A percentile compares a stretch with the other conserved stretches of the same genome.
phyloP scores from a whole-genome alignment of 2,113 vertebrate species.

The Catagonus wagneri region DNA sequence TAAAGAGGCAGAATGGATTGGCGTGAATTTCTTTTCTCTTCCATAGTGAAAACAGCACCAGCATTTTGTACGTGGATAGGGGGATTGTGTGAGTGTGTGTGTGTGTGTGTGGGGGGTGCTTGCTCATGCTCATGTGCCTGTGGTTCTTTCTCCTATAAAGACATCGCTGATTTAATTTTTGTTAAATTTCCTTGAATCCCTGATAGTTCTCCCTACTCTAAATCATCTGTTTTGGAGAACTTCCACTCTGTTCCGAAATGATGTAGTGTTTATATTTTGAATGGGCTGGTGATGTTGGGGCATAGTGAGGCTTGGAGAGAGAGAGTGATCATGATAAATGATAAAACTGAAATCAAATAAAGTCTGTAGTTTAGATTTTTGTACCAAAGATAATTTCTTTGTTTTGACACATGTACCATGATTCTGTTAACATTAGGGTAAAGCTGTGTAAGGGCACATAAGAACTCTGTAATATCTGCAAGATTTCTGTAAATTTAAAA shows the following conservation, averaged over 20 bases:
- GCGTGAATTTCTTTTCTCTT: constrained; percentile 14
- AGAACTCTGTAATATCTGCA: not conserved
- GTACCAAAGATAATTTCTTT: constrained; percentile 30
- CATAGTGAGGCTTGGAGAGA: not conserved
- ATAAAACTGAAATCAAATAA: not conserved
- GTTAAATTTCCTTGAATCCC: constrained; percentile 8
- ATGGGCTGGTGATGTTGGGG: not conserved
- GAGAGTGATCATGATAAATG: not conserved
- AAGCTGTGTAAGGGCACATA: not conserved
- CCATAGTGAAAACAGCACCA: not conserved
- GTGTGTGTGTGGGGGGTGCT: not conserved
- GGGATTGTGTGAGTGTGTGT: too few relatives aligned
- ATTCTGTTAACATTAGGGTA: not conserved
- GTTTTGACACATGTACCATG: not conserved
- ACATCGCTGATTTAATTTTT: not conserved
- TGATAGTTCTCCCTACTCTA: not conserved
- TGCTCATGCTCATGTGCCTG: fast-evolving
- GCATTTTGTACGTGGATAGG: not conserved
- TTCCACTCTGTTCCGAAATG: not conserved
- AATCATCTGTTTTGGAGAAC: not conserved
- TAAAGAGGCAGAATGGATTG: not conserved
- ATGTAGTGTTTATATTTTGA: not conserved
- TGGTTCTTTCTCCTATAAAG: not conserved
- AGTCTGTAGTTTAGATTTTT: constrained; percentile 31
- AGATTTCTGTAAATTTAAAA: constrained; percentile 32